Conservation (phyloP, 2,113 vertebrate genomes). For the Microcebus murinus region DNA sequence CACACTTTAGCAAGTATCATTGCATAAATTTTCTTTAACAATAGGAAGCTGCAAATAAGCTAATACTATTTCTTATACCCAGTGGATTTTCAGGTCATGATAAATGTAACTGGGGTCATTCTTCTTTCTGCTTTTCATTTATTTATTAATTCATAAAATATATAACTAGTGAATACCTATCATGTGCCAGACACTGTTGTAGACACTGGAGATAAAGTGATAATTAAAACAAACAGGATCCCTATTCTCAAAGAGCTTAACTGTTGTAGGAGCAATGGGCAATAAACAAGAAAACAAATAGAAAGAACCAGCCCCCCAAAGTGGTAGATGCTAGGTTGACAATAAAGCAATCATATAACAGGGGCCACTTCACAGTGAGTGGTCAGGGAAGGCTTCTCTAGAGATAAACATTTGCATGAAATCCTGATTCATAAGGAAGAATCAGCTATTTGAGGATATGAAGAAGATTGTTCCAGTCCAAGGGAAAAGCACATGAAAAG, state of each 20-base stretch:
- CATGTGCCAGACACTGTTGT: background rate
- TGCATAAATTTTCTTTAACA: background rate
- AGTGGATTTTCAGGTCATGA: background rate
- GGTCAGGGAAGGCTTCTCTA: background rate
- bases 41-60: background rate
- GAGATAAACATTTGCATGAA: background rate
- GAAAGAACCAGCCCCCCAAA: background rate
- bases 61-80: background rate
- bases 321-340: background rate
- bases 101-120: background rate
- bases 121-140: background rate
- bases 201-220: background rate
- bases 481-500: background rate
- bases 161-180: background rate
- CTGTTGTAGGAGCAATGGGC: background rate
- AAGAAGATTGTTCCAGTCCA: background rate
- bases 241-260: background rate
- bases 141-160: constrained; percentile 7
- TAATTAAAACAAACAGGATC: background rate
- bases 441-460: background rate
- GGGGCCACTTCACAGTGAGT: background rate
- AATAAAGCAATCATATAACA: background rate
- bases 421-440: background rate
- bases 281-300: background rate
- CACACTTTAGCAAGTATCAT: background rate